Percentiles rank a stretch among this genome's conserved stretches.
Evolutionary conservation across 2,888 invertebrate species (phyloP).

Genomic region (Dolomedes plantarius): DNA sequence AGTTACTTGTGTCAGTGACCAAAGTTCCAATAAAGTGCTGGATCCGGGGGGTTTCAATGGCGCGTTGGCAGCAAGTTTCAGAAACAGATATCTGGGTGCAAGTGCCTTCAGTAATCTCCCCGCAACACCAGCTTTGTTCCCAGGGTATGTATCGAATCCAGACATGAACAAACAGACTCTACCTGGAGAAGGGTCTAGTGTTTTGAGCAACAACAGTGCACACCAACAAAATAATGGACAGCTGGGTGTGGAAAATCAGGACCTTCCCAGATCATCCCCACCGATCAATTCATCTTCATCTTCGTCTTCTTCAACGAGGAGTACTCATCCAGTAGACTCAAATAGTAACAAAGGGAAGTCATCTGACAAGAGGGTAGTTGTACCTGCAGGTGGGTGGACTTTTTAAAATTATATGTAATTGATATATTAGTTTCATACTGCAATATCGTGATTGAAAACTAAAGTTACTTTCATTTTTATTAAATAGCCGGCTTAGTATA

Average conservation of each 20-base stretch:
- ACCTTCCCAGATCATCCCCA: constrained; percentile 10
- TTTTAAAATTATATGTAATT: too few relatives aligned
- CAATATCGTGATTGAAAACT: too few relatives aligned
- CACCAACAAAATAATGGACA: background rate
- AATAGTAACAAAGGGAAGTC: constrained; percentile 27
- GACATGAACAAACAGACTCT: constrained; percentile 9
- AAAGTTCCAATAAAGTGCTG: constrained; percentile 27
- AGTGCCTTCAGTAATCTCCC: constrained; percentile 72
- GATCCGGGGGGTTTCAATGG: constrained; percentile 36
- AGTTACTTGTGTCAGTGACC: background rate
- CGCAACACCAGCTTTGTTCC: constrained; percentile 36
- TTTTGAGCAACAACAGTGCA: constrained; percentile 8
- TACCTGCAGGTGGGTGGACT: constrained; percentile 65
- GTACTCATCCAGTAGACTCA: constrained; percentile 29
- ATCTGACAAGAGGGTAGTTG: constrained; percentile 56
- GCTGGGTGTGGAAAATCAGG: background rate
- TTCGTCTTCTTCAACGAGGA: constrained; percentile 38
- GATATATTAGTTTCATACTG: too few relatives aligned
- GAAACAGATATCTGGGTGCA: constrained; percentile 66
- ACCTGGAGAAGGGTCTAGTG: constrained; percentile 6
- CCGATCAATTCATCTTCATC: constrained; percentile 37
- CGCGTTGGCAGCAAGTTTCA: constrained; percentile 37
- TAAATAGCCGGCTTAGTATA: too few relatives aligned
- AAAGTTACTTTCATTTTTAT: too few relatives aligned
- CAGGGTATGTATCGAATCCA: constrained; percentile 15